Evolutionary conservation across 2,888 invertebrate genomes (phyloP).

Genomic region (Andrena praecox): DNA sequence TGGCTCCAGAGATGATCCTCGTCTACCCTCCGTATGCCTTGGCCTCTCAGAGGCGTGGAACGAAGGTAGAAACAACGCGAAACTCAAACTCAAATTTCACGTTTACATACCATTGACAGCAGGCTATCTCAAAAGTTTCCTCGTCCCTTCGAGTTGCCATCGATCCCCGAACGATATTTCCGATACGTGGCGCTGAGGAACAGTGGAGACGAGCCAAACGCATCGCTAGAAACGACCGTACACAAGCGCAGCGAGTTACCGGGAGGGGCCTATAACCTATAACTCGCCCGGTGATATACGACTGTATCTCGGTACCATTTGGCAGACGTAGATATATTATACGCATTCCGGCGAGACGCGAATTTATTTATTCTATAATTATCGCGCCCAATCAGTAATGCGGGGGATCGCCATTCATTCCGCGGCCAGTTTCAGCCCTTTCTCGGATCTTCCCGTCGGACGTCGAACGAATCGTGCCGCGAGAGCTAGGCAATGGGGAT

Average conservation of each 20-base stretch:
- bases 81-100: too few species aligned
- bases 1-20: constrained; percentile 56
- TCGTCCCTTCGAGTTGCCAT: constrained; percentile 68
- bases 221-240: constrained; percentile 70
- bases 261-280: constrained; percentile 84
- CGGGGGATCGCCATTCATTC: constrained; percentile 60
- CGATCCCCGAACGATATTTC: constrained; percentile 70
- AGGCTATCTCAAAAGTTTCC: not conserved
- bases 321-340: constrained; percentile 85
- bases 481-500: not conserved
- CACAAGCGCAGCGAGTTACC: constrained; percentile 82
- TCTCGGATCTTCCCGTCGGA: constrained; percentile 32
- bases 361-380: constrained; percentile 85
- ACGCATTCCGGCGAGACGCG: constrained; percentile 83
- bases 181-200: constrained; percentile 77
- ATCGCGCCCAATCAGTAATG: constrained; percentile 83
- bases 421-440: constrained; percentile 59
- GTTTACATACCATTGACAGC: not conserved
- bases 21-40: constrained; percentile 59
- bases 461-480: not conserved
- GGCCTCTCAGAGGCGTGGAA: constrained; percentile 34
- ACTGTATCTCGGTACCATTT: constrained; percentile 85
- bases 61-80: not conserved
- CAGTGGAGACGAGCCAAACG: constrained; percentile 82
- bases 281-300: constrained; percentile 84